phyloP scores from a whole-genome alignment of 2,113 vertebrate species.

The Stomatorhinus ivindoensis region DNA sequence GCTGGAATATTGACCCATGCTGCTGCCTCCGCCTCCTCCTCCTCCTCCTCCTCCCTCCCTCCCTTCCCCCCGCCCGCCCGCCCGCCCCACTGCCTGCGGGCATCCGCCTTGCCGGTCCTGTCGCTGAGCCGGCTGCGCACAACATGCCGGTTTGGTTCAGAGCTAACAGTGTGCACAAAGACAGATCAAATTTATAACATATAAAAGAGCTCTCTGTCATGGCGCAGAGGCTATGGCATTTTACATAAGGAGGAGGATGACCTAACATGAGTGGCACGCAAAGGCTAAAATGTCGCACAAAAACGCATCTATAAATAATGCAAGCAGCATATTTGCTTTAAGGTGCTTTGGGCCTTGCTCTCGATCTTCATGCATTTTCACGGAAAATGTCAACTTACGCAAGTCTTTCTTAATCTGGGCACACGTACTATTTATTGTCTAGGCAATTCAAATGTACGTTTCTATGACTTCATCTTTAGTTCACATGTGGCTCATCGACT shows the following conservation, averaged over 20 bases:
- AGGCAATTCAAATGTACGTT: background rate
- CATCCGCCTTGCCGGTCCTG: background rate
- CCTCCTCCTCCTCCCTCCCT: background rate
- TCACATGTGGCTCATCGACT: background rate
- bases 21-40: constrained; percentile 23
- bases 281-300: background rate
- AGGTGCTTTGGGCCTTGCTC: background rate
- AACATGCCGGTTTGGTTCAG: background rate
- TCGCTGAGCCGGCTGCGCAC: constrained; percentile 10
- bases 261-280: background rate
- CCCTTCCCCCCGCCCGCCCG: too few species aligned
- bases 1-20: constrained; percentile 47
- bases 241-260: background rate
- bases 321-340: background rate
- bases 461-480: background rate
- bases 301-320: background rate
- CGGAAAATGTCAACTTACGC: background rate
- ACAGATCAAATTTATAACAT: constrained; percentile 18
- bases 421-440: background rate
- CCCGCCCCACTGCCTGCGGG: background rate
- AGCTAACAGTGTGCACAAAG: constrained; percentile 6
- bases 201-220: background rate
- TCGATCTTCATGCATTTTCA: background rate
- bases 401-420: background rate
- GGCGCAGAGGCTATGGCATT: background rate